Base-by-base conservation (phyloP, 2,797 vertebrate species). In the Oreochromis grahami region DNA sequence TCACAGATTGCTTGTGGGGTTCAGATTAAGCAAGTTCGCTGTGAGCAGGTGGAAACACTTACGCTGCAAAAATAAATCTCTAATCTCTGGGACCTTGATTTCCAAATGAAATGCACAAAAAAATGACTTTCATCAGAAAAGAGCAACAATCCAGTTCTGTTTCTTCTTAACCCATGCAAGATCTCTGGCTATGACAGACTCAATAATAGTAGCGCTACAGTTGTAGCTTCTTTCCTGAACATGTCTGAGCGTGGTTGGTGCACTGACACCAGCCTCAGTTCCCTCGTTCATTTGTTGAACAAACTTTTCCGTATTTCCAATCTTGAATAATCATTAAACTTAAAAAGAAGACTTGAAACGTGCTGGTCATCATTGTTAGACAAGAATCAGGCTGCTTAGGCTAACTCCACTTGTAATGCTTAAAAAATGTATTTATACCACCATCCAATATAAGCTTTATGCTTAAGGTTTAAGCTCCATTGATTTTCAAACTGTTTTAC, bases 301-400 rank as follows among this genome's bases (percentile, higher is more conserved):
- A 10, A 63, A n/a, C 58, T n/a, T 63, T 63, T 12, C 32, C 0
- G 6, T 12, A 63, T n/a, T 36, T 63, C 58, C 58, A 36, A n/a
- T n/a, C n/a, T 65, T 41, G 60, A 38, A 65, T 38, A 65, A 38
- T 65, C 19, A 65, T 65, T 65, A 19, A 60, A 60, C 29, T 60
- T 21, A 1, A 60, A 60, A 56, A 51, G 34, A 34, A 60, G 56
- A 60, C 34, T 65, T 38, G 19, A 65, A 48, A 48, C 29, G 68
- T 43, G 38, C 72, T 19, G 43, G 78, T 84, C 55, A 45, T 92
- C 85, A 84, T 88, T 56, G 88, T 78, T 85, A 87, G 82, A 50
- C 52, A 8, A 77, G 60, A 32, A 84, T 85, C 19, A 80, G 83
- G 88, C 84, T 91, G 86, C 85, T 77, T 15, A 3, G 24, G 12